Percentiles rank a stretch among this genome's conserved stretches.
Conservation (phyloP, 2,797 vertebrate genomes). For the Smutsia gigantea region DNA sequence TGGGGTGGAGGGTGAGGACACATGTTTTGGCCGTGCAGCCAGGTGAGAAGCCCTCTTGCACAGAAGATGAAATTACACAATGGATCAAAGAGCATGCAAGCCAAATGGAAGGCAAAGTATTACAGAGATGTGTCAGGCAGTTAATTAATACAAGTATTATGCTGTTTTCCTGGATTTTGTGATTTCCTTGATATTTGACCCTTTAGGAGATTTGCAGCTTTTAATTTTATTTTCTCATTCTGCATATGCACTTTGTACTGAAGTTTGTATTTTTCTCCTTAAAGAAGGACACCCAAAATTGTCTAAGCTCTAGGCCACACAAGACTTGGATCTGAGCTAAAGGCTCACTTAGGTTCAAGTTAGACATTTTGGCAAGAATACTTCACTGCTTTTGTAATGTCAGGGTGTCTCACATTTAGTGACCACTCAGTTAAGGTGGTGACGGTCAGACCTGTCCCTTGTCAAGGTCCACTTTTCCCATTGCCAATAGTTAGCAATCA, state of each 20-base stretch:
- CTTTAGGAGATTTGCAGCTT: not conserved
- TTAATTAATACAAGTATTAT: too few relatives aligned
- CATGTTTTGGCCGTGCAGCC: accelerated
- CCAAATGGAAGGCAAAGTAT: not conserved
- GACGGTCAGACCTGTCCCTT: too few relatives aligned
- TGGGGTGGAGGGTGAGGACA: not conserved
- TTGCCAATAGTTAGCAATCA: not conserved
- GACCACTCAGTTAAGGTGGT: not conserved
- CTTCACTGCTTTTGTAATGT: too few relatives aligned
- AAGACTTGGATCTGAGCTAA: not conserved
- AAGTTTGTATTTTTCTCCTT: slow-evolving; percentile 6
- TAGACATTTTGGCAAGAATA: not conserved
- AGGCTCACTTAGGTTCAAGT: not conserved
- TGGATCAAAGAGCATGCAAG: not conserved
- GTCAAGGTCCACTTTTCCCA: not conserved
- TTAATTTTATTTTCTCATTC: not conserved
- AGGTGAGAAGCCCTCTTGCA: not conserved
- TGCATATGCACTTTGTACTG: not conserved
- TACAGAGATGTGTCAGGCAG: not conserved
- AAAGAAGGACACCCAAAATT: not conserved
- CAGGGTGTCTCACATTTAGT: not conserved
- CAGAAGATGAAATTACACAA: not conserved
- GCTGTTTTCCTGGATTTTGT: not conserved
- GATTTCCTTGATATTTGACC: not conserved
- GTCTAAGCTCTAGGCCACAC: not conserved